Conservation (phyloP, 2,113 vertebrate genomes). For the Copsychus sechellarum region DNA sequence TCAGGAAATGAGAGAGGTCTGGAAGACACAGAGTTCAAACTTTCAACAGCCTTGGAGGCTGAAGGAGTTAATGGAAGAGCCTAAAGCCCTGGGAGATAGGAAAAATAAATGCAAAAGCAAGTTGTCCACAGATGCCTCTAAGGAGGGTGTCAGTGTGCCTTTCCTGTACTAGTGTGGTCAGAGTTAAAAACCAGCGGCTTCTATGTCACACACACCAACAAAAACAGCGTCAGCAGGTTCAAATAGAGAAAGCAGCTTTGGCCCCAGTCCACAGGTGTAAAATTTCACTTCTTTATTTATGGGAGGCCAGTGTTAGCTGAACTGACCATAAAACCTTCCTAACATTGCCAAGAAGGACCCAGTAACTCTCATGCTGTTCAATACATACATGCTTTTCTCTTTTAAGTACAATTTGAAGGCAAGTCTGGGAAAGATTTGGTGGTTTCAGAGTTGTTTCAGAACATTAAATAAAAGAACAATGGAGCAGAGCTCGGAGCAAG, state of each 20-base stretch:
- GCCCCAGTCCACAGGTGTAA: conserved; percentile 36
- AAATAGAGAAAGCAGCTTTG: conserved; percentile 29
- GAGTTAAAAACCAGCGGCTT: conserved; percentile 19
- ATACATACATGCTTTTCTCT: neutral
- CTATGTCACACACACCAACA: conserved; percentile 27
- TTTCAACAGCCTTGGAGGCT: neutral
- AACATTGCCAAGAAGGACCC: neutral
- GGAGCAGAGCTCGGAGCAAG: neutral
- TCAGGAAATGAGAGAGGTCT: neutral
- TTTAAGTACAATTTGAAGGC: neutral
- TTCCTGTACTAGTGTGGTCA: neutral
- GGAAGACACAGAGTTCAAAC: neutral
- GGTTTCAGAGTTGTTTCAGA: neutral
- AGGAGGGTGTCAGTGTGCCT: neutral
- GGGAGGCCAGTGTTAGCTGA: conserved; percentile 21
- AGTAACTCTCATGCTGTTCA: neutral
- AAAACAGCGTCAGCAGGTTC: conserved; percentile 47
- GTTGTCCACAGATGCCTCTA: neutral
- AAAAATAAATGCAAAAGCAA: neutral
- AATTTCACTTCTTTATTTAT: conserved; percentile 65
- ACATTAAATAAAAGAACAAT: neutral
- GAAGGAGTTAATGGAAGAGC: neutral
- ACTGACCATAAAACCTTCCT: conserved; percentile 46
- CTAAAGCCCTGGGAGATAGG: neutral
- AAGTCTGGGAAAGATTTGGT: neutral